phyloP scores from a whole-genome alignment of 2,113 vertebrate genomes.

The Panthera leo region DNA sequence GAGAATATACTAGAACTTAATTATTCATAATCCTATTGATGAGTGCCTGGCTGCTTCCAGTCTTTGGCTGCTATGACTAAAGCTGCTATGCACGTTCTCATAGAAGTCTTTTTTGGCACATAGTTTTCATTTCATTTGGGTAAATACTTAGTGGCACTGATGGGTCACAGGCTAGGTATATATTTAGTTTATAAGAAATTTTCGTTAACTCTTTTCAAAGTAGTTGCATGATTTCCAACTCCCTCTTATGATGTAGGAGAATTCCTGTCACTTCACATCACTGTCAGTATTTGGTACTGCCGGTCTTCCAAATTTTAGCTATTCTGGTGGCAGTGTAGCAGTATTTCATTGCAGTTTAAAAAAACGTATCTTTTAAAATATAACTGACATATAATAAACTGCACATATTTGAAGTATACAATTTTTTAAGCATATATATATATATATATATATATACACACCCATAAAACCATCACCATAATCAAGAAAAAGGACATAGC shows the following conservation, averaged over 20 bases:
- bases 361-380: neutral
- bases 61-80: neutral
- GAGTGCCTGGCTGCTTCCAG: neutral
- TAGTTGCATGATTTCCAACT: neutral
- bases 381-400: neutral
- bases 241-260: neutral
- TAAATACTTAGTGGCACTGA: neutral
- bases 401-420: neutral
- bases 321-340: neutral
- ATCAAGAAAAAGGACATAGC: neutral
- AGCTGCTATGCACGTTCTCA: neutral
- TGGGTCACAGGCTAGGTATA: neutral
- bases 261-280: neutral
- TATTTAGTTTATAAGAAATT: neutral
- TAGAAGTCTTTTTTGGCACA: neutral
- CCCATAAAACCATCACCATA: neutral
- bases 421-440: neutral
- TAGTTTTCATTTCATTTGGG: neutral
- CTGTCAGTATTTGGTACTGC: neutral
- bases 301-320: neutral
- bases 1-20: neutral
- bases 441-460: neutral
- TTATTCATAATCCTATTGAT: neutral
- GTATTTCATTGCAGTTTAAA: neutral
- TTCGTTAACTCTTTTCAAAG: neutral